Evolutionary conservation across 2,888 invertebrate species (phyloP).

Genomic region (Allacma fusca): DNA sequence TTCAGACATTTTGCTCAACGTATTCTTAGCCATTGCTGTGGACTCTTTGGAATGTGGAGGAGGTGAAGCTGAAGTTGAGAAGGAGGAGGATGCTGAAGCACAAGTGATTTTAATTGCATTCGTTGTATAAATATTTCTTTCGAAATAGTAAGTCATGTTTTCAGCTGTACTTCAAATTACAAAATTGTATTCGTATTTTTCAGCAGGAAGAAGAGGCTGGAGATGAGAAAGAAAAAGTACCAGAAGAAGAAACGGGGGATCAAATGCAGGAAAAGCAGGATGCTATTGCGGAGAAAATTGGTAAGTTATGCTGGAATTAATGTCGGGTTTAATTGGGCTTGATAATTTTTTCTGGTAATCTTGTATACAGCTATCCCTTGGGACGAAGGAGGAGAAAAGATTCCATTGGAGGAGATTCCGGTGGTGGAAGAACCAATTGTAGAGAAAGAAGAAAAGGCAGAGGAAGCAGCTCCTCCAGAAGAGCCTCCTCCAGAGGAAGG

Average conservation of each 20-base stretch:
- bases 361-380: too few species aligned
- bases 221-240: constrained; percentile 45
- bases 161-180: too few species aligned
- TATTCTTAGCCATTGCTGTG: constrained; percentile 99
- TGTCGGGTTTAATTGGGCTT: too few species aligned
- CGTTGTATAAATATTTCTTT: neutral
- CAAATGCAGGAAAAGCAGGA: neutral
- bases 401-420: too few species aligned
- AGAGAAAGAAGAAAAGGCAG: neutral
- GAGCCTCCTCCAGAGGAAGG: constrained; percentile 78
- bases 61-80: constrained; percentile 88
- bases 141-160: too few species aligned
- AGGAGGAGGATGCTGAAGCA: constrained; percentile 64
- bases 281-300: constrained; percentile 7
- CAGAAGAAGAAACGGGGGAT: neutral
- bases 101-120: neutral
- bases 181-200: neutral
- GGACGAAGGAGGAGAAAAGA: too few species aligned
- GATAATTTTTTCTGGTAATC: too few species aligned
- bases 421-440: too few species aligned
- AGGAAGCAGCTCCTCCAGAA: neutral
- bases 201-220: constrained; percentile 50
- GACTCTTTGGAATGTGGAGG: constrained; percentile 84
- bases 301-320: too few species aligned
- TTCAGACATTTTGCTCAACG: constrained; percentile 94